Evolutionary conservation across 2,888 invertebrate genomes (phyloP).

Genomic region (Philereme transversata): DNA sequence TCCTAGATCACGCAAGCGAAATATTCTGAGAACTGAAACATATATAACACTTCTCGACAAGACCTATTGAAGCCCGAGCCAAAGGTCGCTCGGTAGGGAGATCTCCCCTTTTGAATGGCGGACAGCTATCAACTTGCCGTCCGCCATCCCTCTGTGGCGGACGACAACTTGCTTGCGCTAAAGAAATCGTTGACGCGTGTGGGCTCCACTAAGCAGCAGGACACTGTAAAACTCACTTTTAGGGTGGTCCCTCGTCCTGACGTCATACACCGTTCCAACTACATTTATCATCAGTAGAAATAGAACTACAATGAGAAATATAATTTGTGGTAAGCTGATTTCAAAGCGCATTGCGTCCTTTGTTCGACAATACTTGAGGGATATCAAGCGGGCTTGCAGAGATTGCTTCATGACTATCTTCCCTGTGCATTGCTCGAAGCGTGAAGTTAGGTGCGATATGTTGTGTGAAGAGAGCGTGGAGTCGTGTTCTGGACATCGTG

Average conservation of each 20-base stretch:
- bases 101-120: too few relatives aligned
- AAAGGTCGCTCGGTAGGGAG: too few relatives aligned
- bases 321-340: slow-evolving; percentile 18
- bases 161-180: too few relatives aligned
- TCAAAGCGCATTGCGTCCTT: not conserved
- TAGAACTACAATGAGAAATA: slow-evolving; percentile 35
- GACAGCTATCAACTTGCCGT: too few relatives aligned
- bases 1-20: too few relatives aligned
- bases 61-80: too few relatives aligned
- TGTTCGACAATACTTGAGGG: slow-evolving; percentile 39
- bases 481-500: slow-evolving; percentile 36
- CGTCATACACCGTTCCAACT: slow-evolving; percentile 46
- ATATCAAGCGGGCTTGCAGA: slow-evolving; percentile 29
- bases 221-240: slow-evolving; percentile 32
- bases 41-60: too few relatives aligned
- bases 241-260: slow-evolving; percentile 31
- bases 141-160: too few relatives aligned
- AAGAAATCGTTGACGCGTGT: too few relatives aligned
- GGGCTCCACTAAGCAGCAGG: too few relatives aligned
- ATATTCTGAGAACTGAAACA: too few relatives aligned
- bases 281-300: slow-evolving; percentile 41
- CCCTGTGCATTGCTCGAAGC: slow-evolving; percentile 32
- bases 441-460: not conserved
- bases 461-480: not conserved
- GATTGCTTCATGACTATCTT: slow-evolving; percentile 26